Percentiles rank a stretch among this genome's conserved stretches.
Evolutionary conservation across 2,797 vertebrate species (phyloP).

Genomic region (Tokudaia tokunoshimensis): DNA sequence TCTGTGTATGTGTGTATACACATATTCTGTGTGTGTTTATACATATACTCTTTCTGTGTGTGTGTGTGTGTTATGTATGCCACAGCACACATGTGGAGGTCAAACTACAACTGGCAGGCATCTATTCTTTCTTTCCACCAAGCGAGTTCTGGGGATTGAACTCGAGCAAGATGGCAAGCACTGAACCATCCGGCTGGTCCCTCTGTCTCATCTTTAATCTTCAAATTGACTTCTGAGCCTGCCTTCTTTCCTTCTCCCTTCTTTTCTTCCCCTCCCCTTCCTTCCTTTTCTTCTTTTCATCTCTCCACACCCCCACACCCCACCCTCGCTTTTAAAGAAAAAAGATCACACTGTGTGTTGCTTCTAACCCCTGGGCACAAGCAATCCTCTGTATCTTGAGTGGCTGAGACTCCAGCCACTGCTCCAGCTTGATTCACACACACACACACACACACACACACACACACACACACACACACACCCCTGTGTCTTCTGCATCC

Average conservation of each 20-base stretch:
- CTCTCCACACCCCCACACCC: no score
- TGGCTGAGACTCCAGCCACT: not conserved
- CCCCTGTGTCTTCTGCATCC: not conserved
- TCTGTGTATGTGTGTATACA: no score
- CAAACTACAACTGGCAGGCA: not conserved
- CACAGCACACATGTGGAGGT: not conserved
- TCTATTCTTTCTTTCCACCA: not conserved
- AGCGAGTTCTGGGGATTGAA: not conserved
- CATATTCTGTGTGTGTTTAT: not conserved
- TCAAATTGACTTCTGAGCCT: not conserved
- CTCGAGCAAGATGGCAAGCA: not conserved
- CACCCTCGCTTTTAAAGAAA: not conserved
- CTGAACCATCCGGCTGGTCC: not conserved
- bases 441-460: no score
- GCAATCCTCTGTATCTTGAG: not conserved
- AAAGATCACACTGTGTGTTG: not conserved
- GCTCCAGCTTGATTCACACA: not conserved
- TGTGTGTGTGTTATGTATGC: not conserved
- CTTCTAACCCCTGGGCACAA: not conserved
- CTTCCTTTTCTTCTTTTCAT: not conserved
- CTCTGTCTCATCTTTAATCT: not conserved
- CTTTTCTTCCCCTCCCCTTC: not conserved
- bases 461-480: no score
- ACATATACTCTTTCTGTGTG: no score
- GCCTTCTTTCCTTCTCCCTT: not conserved